Base-by-base conservation (phyloP, 2,797 vertebrate genomes). In the Babyrousa celebensis region DNA sequence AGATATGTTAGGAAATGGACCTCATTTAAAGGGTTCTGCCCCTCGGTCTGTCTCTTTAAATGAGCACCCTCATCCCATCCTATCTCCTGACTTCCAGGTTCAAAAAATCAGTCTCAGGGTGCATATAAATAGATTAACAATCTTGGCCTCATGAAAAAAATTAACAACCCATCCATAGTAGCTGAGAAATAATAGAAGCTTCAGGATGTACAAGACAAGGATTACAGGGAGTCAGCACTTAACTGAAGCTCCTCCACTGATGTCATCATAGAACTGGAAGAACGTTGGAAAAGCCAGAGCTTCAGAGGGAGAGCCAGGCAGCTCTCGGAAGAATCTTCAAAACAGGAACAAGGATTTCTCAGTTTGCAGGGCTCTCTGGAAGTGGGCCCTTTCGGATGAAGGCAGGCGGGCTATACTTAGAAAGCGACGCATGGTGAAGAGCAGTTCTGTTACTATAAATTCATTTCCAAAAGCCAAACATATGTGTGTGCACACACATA, bases 381-480 rank as follows among this genome's bases (percentile, higher is more conserved):
- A 96, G 67, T 27, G 0, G 63, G 97, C 96, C 95, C 92, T 95
- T 80, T 92, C 70, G 0, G 65, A 89, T 77, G 92, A 93, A 96
- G 88, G 92, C 95, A 94, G 88, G 96, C 96, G 85, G 83, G 96
- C 96, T 97, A 96, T 96, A 97, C 83, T 97, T 97, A 98, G 96
- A 92, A 90, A 78, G 67, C 85, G 71, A 94, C 17, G 72, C 88
- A 92, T 43, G 92, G 83, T 29, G 90, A 88, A 91, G 90, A 96
- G 94, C 91, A 87, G 75, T 74, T 96, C 92, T 96, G 95, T 94
- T 97, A 96, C 97, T 97, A 97, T 96, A 97, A 94, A 97, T 97
- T 97, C 97, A 91, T 82, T 74, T 77, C 79, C 86, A 95, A 97
- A 96, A 97, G 96, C 93, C 96, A 97, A 96, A 94, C 91, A 84